Evolutionary conservation across 1,140 invertebrate genomes (phyloP).

Genomic region (Coelopa frigida): DNA sequence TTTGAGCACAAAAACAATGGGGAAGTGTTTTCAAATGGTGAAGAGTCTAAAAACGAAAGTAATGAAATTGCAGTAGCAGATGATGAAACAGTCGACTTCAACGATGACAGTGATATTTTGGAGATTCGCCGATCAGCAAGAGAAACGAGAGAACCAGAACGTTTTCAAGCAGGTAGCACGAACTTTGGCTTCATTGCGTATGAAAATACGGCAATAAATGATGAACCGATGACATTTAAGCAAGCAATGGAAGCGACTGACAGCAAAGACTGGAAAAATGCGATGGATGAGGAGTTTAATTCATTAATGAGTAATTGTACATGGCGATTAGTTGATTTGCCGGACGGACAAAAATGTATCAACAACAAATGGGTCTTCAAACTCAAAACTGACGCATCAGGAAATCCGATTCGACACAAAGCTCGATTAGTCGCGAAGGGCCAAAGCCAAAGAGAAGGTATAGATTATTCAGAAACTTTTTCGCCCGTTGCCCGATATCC

Average conservation of each 20-base stretch:
- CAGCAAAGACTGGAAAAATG: constrained; percentile 19
- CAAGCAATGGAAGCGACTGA: constrained; percentile 6
- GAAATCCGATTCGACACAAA: constrained; percentile 27
- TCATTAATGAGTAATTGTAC: constrained; percentile 33
- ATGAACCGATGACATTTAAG: constrained; percentile 19
- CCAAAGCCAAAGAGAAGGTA: constrained; percentile 24
- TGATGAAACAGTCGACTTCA: no score
- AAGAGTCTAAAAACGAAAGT: no score
- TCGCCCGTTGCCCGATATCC: constrained; percentile 20
- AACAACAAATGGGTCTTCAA: constrained; percentile 45
- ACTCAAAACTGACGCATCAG: constrained; percentile 30
- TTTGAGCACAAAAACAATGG: no score
- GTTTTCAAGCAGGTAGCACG: no score
- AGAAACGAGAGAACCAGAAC: no score
- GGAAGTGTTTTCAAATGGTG: no score
- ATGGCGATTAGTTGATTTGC: constrained; percentile 24
- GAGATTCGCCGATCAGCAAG: no score
- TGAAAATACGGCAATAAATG: no score
- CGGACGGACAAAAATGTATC: constrained; percentile 21
- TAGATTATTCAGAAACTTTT: constrained; percentile 31
- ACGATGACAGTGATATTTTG: no score
- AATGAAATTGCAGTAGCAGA: no score
- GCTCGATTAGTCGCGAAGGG: constrained; percentile 34
- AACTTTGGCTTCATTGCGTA: no score
- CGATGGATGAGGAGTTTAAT: constrained; percentile 28